Percentiles rank a stretch among this genome's conserved stretches.
Evolutionary conservation across 1,140 invertebrate genomes (phyloP).

Genomic region (Diplogasteroides magnus): DNA sequence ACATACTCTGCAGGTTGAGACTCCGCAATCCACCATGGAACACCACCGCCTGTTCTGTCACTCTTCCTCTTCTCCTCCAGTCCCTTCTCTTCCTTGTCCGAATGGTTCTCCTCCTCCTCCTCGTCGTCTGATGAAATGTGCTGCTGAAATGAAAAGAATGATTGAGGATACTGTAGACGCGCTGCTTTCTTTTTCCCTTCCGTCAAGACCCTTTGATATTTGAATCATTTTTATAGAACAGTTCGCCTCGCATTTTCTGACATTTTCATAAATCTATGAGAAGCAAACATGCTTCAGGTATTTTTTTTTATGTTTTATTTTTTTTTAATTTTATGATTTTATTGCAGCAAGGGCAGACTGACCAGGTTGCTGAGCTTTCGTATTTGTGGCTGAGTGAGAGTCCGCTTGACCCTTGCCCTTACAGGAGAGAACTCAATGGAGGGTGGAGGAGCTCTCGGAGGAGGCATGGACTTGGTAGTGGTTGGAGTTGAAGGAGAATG

Average conservation of each 20-base stretch:
- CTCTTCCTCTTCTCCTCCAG: too few relatives aligned
- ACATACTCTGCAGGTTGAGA: background rate
- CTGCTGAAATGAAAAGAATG: background rate
- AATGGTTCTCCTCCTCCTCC: background rate
- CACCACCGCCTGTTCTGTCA: too few relatives aligned
- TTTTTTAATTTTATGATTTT: background rate
- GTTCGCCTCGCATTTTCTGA: background rate
- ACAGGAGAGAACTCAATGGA: too few relatives aligned
- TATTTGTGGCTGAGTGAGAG: background rate
- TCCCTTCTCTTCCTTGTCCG: too few relatives aligned
- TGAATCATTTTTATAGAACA: background rate
- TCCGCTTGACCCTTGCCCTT: background rate
- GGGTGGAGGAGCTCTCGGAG: too few relatives aligned
- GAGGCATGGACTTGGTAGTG: too few relatives aligned
- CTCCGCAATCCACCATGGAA: background rate
- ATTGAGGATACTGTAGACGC: background rate
- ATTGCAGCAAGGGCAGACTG: background rate
- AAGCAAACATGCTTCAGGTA: background rate
- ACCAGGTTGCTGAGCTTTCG: background rate
- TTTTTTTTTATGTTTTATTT: background rate
- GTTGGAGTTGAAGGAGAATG: too few relatives aligned
- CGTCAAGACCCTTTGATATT: too few relatives aligned
- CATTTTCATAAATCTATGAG: background rate
- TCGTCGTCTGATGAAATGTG: background rate
- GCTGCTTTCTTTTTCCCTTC: too few relatives aligned